Evolutionary conservation across 2,888 invertebrate species (phyloP).

Genomic region (Barypeithes pellucidus): DNA sequence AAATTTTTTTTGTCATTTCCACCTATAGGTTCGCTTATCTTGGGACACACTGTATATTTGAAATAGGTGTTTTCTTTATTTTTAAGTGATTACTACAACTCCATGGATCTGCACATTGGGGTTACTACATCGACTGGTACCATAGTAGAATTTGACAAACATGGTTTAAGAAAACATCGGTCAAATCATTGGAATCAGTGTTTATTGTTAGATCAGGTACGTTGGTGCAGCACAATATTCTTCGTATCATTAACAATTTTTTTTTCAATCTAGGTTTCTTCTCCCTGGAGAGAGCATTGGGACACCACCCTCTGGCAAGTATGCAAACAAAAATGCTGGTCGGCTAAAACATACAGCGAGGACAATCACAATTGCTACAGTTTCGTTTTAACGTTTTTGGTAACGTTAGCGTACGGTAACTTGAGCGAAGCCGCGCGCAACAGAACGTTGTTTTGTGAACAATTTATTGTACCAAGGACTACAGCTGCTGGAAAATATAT

Average conservation of each 20-base stretch:
- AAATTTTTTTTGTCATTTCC: too few species aligned
- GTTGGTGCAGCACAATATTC: too few species aligned
- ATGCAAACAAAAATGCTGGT: constrained; percentile 78
- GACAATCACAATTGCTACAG: constrained; percentile 88
- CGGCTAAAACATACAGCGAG: constrained; percentile 81
- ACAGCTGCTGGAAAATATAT: constrained; percentile 90
- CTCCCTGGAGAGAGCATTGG: constrained; percentile 81
- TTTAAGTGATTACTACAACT: constrained; percentile 85
- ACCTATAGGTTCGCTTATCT: too few species aligned
- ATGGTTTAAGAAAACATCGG: constrained; percentile 78
- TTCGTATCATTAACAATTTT: too few species aligned
- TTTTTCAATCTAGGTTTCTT: constrained; percentile 67
- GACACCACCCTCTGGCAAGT: constrained; percentile 78
- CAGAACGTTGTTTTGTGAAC: constrained; percentile 83
- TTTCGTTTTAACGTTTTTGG: constrained; percentile 87
- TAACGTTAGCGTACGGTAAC: constrained; percentile 80
- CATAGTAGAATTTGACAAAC: constrained; percentile 89
- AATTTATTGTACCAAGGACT: constrained; percentile 87
- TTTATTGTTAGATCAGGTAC: constrained; percentile 78
- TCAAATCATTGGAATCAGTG: constrained; percentile 79
- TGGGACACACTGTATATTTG: too few species aligned
- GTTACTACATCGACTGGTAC: constrained; percentile 86
- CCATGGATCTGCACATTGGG: constrained; percentile 92
- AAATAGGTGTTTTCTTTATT: not conserved
- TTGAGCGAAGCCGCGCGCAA: constrained; percentile 80